Conservation (phyloP, 2,888 invertebrate species). For the Anagyrus pseudococci region DNA sequence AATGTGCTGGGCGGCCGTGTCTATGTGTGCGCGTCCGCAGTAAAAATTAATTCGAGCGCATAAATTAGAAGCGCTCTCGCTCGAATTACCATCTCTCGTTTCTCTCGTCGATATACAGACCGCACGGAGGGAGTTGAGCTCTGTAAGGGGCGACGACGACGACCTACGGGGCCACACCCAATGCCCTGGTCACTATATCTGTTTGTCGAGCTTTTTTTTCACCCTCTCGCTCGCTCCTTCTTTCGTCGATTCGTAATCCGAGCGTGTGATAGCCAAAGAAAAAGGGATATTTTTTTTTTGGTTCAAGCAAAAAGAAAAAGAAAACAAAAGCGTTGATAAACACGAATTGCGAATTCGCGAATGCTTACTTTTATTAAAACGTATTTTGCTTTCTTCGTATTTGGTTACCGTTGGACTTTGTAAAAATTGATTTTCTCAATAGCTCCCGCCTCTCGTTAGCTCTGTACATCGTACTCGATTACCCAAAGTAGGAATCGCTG, state of each 20-base stretch:
- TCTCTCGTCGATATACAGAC: background rate
- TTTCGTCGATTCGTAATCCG: background rate
- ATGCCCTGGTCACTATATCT: too few relatives aligned
- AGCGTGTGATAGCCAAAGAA: background rate
- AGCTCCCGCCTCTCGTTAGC: background rate
- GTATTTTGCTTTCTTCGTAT: background rate
- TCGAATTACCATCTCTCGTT: conserved; percentile 2
- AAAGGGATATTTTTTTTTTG: too few relatives aligned
- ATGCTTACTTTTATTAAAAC: too few relatives aligned
- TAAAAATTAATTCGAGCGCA: conserved; percentile 2
- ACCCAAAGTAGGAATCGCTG: conserved; percentile 15
- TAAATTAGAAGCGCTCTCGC: background rate
- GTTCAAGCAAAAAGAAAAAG: background rate
- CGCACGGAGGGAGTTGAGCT: too few relatives aligned
- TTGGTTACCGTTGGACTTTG: background rate
- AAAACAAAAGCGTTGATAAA: background rate
- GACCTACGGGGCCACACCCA: too few relatives aligned
- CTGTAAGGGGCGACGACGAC: too few relatives aligned
- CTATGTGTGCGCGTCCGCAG: background rate
- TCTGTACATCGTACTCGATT: too few relatives aligned
- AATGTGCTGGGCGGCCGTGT: background rate
- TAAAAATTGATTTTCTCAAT: too few relatives aligned
- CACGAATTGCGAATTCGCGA: too few relatives aligned
- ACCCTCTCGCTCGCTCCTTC: too few relatives aligned
- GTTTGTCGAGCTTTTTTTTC: too few relatives aligned